phyloP scores from a whole-genome alignment of 1,140 invertebrate genomes.

The Venustaconcha ellipsiformis region DNA sequence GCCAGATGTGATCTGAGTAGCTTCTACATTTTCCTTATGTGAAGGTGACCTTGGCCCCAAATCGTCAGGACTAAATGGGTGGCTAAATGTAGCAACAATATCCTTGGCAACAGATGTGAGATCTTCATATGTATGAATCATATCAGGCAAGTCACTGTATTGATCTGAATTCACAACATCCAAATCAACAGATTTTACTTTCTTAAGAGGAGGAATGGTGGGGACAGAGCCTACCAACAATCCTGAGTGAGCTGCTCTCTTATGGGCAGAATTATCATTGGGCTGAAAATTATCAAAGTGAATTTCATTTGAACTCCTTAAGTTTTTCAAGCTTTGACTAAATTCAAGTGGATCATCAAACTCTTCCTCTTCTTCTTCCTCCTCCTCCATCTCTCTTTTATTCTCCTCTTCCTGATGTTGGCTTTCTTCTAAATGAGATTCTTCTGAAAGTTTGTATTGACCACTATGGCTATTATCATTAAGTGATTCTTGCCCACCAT shows the following conservation, averaged over 20 bases:
- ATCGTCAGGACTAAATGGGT: conserved; percentile 6
- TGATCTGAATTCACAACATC: not conserved
- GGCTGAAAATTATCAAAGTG: not conserved
- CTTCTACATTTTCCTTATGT: not conserved
- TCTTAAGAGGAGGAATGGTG: conserved; percentile 19
- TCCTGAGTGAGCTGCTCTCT: not conserved
- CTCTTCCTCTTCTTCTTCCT: conserved; percentile 18
- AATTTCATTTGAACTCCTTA: conserved; percentile 3
- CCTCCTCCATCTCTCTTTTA: not conserved
- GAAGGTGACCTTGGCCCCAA: not conserved
- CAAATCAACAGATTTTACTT: not conserved
- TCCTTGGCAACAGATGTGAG: conserved; percentile 30
- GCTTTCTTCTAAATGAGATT: not conserved
- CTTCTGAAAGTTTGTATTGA: conserved; percentile 5
- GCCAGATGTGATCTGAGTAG: too few relatives aligned
- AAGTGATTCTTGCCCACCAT: not conserved
- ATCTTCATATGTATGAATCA: conserved; percentile 16
- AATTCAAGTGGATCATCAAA: conserved; percentile 29
- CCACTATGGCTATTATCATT: not conserved
- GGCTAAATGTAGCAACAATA: conserved; percentile 23
- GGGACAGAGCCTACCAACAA: conserved; percentile 10
- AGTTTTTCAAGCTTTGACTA: conserved; percentile 25
- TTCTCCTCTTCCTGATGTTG: not conserved
- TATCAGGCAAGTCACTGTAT: conserved; percentile 10
- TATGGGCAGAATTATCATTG: not conserved